A percentile compares a stretch with the other conserved stretches of the same genome.
These are phyloP conservation scores for Xenus cinereus DNA, from an alignment of 2,113 vertebrate genomes.

Conservation along the genomic window DNA sequence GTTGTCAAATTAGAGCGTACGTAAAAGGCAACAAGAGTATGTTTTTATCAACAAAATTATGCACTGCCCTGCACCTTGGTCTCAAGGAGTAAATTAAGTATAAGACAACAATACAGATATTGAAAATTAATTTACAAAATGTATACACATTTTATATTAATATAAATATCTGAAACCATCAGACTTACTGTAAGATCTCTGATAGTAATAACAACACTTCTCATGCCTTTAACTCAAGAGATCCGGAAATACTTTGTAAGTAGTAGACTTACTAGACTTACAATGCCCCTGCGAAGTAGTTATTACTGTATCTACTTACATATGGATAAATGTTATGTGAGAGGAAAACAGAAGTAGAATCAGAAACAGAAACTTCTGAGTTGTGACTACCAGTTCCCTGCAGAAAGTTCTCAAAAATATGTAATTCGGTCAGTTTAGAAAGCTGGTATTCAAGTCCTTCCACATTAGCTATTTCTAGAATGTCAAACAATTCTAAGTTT, in stretches of 20 bases:
- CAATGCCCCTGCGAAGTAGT: not conserved
- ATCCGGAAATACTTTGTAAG: not conserved
- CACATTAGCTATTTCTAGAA: not conserved
- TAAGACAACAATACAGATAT: not conserved
- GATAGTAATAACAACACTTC: not conserved
- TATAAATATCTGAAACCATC: not conserved
- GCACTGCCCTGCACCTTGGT: not conserved
- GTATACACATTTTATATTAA: not conserved
- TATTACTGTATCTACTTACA: not conserved
- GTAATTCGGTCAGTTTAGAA: not conserved
- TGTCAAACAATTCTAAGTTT: not conserved
- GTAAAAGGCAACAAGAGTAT: not conserved
- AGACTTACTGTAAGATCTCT: not conserved
- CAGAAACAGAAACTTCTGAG: not conserved
- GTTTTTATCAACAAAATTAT: not conserved
- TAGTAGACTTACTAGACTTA: no score
- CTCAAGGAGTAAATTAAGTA: not conserved
- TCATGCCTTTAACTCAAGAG: not conserved
- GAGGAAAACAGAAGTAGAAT: not conserved
- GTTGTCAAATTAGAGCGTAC: not conserved
- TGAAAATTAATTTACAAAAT: not conserved
- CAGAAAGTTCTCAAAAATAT: not conserved
- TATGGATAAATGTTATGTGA: not conserved
- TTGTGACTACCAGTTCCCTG: not conserved
- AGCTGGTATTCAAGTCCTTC: not conserved